These are phyloP conservation scores for Tylochromis polylepis DNA, from an alignment of 2,113 vertebrate species.

Conservation along the genomic window DNA sequence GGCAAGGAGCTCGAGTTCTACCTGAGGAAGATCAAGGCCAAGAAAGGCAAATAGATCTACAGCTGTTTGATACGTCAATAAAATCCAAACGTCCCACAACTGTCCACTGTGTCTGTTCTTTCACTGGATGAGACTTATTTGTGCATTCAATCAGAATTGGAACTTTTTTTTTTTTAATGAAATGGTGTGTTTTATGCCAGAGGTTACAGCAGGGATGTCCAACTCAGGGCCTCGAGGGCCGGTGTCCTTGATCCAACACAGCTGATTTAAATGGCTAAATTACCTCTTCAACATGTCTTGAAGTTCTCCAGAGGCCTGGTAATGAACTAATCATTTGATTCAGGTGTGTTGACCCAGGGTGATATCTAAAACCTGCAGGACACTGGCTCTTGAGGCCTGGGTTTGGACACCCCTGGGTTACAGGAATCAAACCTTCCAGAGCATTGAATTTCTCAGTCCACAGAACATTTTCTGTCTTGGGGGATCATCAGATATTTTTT, in stretches of 20 bases:
- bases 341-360: too few relatives aligned
- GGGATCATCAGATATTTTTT: background rate
- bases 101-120: background rate
- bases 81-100: slow-evolving; percentile 50
- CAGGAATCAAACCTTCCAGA: background rate
- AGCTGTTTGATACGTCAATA: slow-evolving; percentile 76
- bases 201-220: too few relatives aligned
- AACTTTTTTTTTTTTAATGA: background rate
- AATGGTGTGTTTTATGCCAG: too few relatives aligned
- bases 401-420: too few relatives aligned
- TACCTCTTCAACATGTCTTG: too few relatives aligned
- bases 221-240: too few relatives aligned
- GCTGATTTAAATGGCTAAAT: too few relatives aligned
- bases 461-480: background rate
- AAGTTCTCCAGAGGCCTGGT: too few relatives aligned
- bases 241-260: too few relatives aligned
- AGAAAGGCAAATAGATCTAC: slow-evolving; percentile 96
- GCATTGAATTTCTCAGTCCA: background rate
- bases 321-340: too few relatives aligned
- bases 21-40: slow-evolving; percentile 97
- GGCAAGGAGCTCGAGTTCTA: slow-evolving; percentile 98
- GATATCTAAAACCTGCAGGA: too few relatives aligned
- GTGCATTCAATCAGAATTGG: background rate
- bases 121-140: background rate
- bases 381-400: too few relatives aligned